Base-by-base conservation (phyloP, 1,140 invertebrate species). In the Drosophila littoralis region DNA sequence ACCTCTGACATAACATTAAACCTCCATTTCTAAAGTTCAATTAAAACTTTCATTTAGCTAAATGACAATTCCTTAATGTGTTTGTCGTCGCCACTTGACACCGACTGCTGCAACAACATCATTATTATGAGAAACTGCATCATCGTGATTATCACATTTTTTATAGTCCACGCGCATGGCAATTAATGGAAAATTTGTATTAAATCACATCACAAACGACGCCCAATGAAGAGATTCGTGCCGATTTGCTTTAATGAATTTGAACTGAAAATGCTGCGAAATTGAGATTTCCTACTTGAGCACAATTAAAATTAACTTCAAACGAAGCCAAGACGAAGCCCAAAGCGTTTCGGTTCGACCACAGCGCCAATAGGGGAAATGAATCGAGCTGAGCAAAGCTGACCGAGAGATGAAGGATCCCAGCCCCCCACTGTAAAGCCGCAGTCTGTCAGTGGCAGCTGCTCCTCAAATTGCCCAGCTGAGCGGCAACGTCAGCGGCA, bases 261-360 rank as follows among this genome's bases (percentile, higher is more conserved):
- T 81, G 63, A 71, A 73, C 67, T 59, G 60, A 79, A 88, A 86
- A 74, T 81, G 83, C 76, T 79, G 66, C 65, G 83, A 83, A 86
- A 86, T 86, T 89, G 79, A 86, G 83, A 86, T 86, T 89, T 86
- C 83, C 83, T 86, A 74, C 84, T 86, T 88, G 75, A 86, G 66
- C 52, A 63, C 79, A 86, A 86, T 86, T 89, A 88, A 89, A 86
- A 86, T 86, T 71, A 83, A 86, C 83, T 86, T 82, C 72, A 75
- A 86, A 75, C 75, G 65, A 68, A 79, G 65, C 75, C 76, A 40
- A 59, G 51, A 66, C 65, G 75, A 77, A 61, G 74, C 60, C 64
- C 64, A 46, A 45, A 71, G 51, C 45, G 57, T 57, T 75, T 83
- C 79, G 76, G 80, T 71, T 59, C 51, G 59, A 80, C 72, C 77